Conservation (phyloP, 2,797 vertebrate genomes). For the Helarctos malayanus region DNA sequence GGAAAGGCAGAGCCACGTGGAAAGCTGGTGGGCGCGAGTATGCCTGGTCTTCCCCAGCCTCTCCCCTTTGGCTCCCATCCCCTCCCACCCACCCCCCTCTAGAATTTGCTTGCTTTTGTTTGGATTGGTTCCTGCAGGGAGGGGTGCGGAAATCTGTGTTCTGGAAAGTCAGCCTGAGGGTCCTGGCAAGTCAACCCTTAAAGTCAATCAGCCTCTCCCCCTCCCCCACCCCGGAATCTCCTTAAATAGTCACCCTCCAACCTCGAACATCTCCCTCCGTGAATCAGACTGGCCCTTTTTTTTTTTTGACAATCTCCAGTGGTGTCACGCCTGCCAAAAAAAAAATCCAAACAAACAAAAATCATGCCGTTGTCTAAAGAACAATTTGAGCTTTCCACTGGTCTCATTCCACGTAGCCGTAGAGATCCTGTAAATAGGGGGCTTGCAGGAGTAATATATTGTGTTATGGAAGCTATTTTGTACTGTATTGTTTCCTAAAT, state of each 20-base stretch:
- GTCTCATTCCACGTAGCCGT: conserved; percentile 52
- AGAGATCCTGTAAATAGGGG: not conserved
- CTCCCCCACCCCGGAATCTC: not conserved
- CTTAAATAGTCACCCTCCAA: not conserved
- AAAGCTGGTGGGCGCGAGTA: not conserved
- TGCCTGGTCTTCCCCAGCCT: not conserved
- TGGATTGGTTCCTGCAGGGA: not conserved
- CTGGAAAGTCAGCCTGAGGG: not conserved
- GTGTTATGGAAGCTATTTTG: conserved; percentile 1
- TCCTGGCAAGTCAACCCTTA: not conserved
- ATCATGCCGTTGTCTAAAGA: not conserved
- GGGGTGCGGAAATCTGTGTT: not conserved
- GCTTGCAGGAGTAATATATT: not conserved
- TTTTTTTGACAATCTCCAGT: not conserved
- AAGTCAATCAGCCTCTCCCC: not conserved
- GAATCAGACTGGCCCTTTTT: not conserved
- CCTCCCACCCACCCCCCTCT: too few species aligned
- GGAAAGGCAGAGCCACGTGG: not conserved
- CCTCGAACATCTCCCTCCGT: accelerated
- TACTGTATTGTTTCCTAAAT: conserved; percentile 38
- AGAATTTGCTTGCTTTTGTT: not conserved
- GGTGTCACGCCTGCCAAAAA: not conserved
- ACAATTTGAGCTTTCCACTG: not conserved
- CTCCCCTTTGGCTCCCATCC: not conserved
- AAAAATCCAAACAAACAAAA: not conserved